Evolutionary conservation across 2,113 vertebrate species (phyloP), one percentile per base, ranked within the genome.

Genomic region (Rafetus swinhoei): DNA sequence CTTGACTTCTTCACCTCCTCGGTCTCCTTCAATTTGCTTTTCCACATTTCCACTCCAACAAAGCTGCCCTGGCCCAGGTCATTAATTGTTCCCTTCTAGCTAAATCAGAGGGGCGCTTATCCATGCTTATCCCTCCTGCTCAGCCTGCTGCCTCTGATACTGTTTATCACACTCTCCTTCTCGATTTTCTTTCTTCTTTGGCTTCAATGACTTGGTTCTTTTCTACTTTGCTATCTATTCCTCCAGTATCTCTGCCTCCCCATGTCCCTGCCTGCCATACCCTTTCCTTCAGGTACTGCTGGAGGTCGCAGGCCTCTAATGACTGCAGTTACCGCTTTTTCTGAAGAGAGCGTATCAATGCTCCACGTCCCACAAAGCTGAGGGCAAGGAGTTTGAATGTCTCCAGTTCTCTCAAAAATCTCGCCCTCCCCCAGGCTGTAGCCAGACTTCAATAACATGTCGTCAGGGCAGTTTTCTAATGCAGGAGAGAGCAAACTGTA

Each of bases 211-310:
- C 65, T 81, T 62, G n/a, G 4, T 88, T 88, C 18, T 86, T 90
- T 81, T 86, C n/a, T 25, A 91, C 76, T 18, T 22, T 25, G n/a
- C 76, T 29, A 35, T 35, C 50, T 24, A 27, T 7, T 80, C 10
- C 29, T 80, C 29, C 29, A 55, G 53, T 32, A 29, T 62, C 25
- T 83, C 56, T 11, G 32, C 9, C 4, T 72, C 65, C 65, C 35
- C n/a, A 35, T 35, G 9, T 10, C 84, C 35, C 32, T 60, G 52
- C 1, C 1, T 25, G 50, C 54, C 53, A 10, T 54, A 10, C 53
- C 53, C 53, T 83, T 90, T 92, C 24, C 18, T 32, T 76, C 0
- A 0, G 0, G 16, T 32, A 13, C 82, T 27, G n/a, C 11, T 88
- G 55, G 1, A n/a, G 15, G 29, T 9, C 82, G 50, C 50, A 39